Evolutionary conservation across 2,113 vertebrate genomes (phyloP).

Genomic region (Herpailurus yagouaroundi): DNA sequence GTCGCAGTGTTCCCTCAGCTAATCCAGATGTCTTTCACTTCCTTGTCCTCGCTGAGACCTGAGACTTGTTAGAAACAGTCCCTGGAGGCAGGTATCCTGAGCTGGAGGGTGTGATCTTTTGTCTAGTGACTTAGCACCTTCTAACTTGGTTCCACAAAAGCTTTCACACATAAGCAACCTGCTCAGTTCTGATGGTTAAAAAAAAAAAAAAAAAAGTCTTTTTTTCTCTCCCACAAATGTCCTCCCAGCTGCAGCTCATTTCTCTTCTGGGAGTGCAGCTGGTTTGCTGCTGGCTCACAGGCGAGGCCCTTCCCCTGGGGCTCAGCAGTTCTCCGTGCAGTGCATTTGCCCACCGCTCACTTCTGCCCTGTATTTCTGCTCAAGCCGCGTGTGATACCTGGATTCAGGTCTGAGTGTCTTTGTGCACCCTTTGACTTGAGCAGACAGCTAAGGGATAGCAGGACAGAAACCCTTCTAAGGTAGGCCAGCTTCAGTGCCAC

Average conservation of each 20-base stretch:
- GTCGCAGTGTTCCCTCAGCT: neutral
- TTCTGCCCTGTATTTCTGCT: neutral
- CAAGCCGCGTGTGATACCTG: neutral
- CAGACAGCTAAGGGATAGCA: neutral
- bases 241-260: slow-evolving; percentile 57
- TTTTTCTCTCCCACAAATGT: slow-evolving; percentile 69
- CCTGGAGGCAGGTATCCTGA: slow-evolving; percentile 69
- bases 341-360: neutral
- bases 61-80: slow-evolving; percentile 43
- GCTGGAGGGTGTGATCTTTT: slow-evolving; percentile 79
- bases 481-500: neutral
- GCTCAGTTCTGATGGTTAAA: slow-evolving; percentile 71
- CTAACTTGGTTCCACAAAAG: slow-evolving; percentile 81
- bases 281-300: slow-evolving; percentile 39
- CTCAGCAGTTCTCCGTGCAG: neutral
- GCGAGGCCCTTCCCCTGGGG: neutral
- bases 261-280: slow-evolving; percentile 77
- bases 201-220: slow-evolving; percentile 7
- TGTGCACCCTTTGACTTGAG: neutral
- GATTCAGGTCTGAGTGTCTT: neutral
- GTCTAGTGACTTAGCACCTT: slow-evolving; percentile 84
- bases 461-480: neutral
- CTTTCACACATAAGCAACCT: slow-evolving; percentile 82
- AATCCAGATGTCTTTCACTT: slow-evolving; percentile 16
- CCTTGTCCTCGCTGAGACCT: slow-evolving; percentile 35